Evolutionary conservation across 2,888 invertebrate genomes (phyloP), one percentile per base, ranked within the genome.

Genomic region (Ormyrus labotus): DNA sequence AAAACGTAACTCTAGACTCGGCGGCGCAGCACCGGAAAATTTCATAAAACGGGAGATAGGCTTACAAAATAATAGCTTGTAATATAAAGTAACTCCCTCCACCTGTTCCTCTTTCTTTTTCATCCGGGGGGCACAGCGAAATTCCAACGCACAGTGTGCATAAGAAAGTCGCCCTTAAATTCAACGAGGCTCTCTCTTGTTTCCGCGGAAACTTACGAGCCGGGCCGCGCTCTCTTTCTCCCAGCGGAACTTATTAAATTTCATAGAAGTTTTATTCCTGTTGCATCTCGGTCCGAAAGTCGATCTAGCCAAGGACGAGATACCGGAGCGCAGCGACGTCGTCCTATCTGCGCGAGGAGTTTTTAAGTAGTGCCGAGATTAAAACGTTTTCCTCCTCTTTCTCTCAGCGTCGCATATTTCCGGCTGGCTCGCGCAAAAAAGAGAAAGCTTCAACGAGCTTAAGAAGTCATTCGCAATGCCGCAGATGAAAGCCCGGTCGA

Each of bases 161-260:
- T 83, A 87, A 87, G 87, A 85, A 82, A 81, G 85, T 83, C 85
- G 84, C 80, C 64, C 86, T 83, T 87, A 87, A 87, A 88, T 89
- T 87, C 84, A 85, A 85, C 81, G 63, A 71, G 65, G 71, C 82
- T 83, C 64, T 64, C 81, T 83, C 85, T 85, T 87, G 85, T 87
- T 88, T 84, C 85, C 85, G 74, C 70, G 81, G 74, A 81, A 88
- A 88, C 87, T 89, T 88, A 88, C 84, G 87, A 86, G 84, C 86
- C 81, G 34, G 34, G 10, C 48, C 53, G n/a, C 53, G 10, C 61
- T n/a, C 51, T 19, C 57, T 11, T 48, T 47, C 34, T 83, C 84
- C 82, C 84, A 84, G 81, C 84, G 87, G 86, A 89, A 90, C 88
- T 90, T 90, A 89, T 90, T 90, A 90, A 90, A 89, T 90, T 89